These are phyloP conservation scores for Drosophila ustulata DNA, from an alignment of 2,888 invertebrate species.

Conservation along the genomic window DNA sequence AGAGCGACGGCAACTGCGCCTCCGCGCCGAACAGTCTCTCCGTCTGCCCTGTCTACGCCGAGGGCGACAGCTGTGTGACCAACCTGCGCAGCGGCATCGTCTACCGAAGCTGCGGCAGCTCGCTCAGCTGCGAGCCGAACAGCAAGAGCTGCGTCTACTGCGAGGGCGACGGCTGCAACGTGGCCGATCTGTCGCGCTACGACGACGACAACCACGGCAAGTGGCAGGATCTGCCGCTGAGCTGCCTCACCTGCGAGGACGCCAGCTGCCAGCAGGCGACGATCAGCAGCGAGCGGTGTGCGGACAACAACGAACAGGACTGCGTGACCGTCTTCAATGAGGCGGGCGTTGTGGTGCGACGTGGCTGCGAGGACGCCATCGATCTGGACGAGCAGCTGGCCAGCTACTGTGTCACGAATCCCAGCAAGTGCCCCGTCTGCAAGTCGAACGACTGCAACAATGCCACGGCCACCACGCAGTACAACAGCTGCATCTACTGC, in stretches of 20 bases:
- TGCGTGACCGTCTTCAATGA: slow-evolving; percentile 78
- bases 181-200: slow-evolving; percentile 58
- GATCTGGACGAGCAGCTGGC: slow-evolving; percentile 34
- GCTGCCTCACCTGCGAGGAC: slow-evolving; percentile 71
- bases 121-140: slow-evolving; percentile 69
- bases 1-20: slow-evolving; percentile 60
- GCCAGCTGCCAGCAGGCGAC: slow-evolving; percentile 50
- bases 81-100: slow-evolving; percentile 68
- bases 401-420: slow-evolving; percentile 63
- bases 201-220: slow-evolving; percentile 81
- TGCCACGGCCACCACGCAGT: slow-evolving; percentile 60
- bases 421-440: slow-evolving; percentile 73
- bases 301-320: slow-evolving; percentile 81
- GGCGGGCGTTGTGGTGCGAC: slow-evolving; percentile 63
- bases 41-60: slow-evolving; percentile 69
- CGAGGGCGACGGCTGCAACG: slow-evolving; percentile 74
- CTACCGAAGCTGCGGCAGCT: slow-evolving; percentile 73
- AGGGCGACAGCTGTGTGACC: slow-evolving; percentile 78
- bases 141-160: slow-evolving; percentile 70
- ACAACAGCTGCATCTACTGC: slow-evolving; percentile 78
- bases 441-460: slow-evolving; percentile 83
- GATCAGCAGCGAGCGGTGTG: slow-evolving; percentile 50
- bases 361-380: slow-evolving; percentile 79
- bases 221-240: slow-evolving; percentile 83
- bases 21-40: slow-evolving; percentile 63